These are phyloP conservation scores for Acanthurus tractus DNA, from an alignment of 2,797 vertebrate species.

Conservation along the genomic window DNA sequence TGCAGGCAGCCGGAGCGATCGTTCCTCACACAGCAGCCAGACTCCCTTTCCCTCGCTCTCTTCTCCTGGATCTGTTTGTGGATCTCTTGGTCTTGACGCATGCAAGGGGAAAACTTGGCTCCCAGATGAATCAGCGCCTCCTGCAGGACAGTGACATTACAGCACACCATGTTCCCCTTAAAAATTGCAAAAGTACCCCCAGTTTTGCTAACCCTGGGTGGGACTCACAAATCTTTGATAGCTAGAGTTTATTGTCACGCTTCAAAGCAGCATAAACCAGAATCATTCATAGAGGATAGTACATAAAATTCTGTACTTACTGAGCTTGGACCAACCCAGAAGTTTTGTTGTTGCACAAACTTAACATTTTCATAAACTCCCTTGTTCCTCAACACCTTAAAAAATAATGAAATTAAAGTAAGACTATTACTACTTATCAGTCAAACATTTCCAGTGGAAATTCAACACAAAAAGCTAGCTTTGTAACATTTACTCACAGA, in stretches of 20 bases:
- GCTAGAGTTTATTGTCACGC: no score
- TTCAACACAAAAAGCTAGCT: not conserved
- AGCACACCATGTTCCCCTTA: no score
- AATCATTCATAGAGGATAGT: not conserved
- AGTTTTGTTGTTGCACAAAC: constrained; percentile 98
- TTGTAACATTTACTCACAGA: constrained; percentile 88
- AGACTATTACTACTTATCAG: not conserved
- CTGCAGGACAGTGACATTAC: constrained; percentile 75
- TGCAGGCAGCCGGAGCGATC: constrained; percentile 97
- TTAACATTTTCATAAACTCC: constrained; percentile 98
- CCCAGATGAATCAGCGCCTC: constrained; percentile 97
- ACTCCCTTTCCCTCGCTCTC: constrained; percentile 88
- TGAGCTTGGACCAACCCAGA: constrained; percentile 98
- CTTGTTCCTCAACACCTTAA: constrained; percentile 94
- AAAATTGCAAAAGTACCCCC: no score
- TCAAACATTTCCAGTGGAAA: not conserved
- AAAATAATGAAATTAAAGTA: constrained; percentile 1
- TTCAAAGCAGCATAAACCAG: not conserved
- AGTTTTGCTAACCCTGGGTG: no score
- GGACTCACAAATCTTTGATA: no score
- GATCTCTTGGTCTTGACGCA: constrained; percentile 96
- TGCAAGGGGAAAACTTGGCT: constrained; percentile 98
- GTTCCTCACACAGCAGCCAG: constrained; percentile 96
- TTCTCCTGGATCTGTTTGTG: constrained; percentile 91
- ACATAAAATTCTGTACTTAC: constrained; percentile 81